Percentiles rank a stretch among this genome's conserved stretches.
phyloP scores from a whole-genome alignment of 2,113 vertebrate species.

The Misgurnus mizolepis region DNA sequence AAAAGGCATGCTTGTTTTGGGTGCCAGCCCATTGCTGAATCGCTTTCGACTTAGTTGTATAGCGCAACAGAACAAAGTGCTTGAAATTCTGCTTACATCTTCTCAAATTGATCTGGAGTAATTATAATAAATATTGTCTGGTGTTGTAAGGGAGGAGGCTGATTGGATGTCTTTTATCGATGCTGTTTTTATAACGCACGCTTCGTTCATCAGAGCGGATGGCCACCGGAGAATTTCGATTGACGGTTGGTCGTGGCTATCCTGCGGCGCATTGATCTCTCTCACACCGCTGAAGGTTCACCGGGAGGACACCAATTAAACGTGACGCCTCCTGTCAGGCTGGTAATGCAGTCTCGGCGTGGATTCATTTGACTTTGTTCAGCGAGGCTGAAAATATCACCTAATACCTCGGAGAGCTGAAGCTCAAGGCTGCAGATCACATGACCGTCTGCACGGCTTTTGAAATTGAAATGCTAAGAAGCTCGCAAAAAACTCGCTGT shows the following conservation, averaged over 20 bases:
- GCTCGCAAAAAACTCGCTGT: slow-evolving; percentile 64
- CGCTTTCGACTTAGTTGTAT: slow-evolving; percentile 11
- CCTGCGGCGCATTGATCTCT: slow-evolving; percentile 38
- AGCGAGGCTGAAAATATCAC: slow-evolving; percentile 77
- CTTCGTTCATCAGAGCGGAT: not conserved
- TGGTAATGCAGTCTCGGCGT: slow-evolving; percentile 56
- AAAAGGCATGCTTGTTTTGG: slow-evolving; percentile 52
- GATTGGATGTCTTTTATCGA: slow-evolving; percentile 28
- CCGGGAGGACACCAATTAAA: slow-evolving; percentile 74
- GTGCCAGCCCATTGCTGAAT: slow-evolving; percentile 1
- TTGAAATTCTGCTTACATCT: slow-evolving; percentile 33
- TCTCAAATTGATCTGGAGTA: slow-evolving; percentile 28
- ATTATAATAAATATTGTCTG: slow-evolving; percentile 39
- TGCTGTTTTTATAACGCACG: not conserved
- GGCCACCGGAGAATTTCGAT: slow-evolving; percentile 35
- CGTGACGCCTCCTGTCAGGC: slow-evolving; percentile 66
- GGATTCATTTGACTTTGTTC: slow-evolving; percentile 74
- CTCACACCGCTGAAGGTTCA: slow-evolving; percentile 66
- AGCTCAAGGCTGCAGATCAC: slow-evolving; percentile 70
- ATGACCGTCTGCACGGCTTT: slow-evolving; percentile 76
- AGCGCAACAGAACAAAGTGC: slow-evolving; percentile 1
- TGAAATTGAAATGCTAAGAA: slow-evolving; percentile 75
- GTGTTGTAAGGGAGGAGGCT: slow-evolving; percentile 10
- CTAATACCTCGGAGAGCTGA: slow-evolving; percentile 74
- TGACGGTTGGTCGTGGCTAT: slow-evolving; percentile 36